Percentiles rank a stretch among this genome's conserved stretches.
phyloP scores from a whole-genome alignment of 2,888 invertebrate species.

The Agrypnus murinus region DNA sequence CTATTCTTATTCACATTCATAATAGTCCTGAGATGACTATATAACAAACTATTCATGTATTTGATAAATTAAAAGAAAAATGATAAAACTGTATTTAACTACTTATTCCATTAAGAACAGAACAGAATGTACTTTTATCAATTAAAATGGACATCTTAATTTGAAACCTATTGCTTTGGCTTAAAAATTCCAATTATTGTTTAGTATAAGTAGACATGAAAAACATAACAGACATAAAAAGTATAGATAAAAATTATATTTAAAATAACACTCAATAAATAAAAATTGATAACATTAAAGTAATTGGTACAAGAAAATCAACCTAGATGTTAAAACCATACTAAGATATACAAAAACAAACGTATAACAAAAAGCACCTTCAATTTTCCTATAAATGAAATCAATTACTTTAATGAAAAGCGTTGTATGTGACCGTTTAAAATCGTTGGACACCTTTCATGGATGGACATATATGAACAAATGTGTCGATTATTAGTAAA shows the following conservation, averaged over 20 bases:
- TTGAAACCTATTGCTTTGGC: slow-evolving; percentile 35
- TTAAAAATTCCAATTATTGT: not conserved
- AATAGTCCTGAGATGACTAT: slow-evolving; percentile 60
- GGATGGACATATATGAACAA: too few relatives aligned
- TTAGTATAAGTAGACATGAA: slow-evolving; percentile 31
- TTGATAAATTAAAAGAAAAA: slow-evolving; percentile 5
- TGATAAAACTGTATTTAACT: not conserved
- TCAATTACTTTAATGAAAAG: slow-evolving; percentile 27
- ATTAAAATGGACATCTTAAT: not conserved
- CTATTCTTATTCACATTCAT: slow-evolving; percentile 66
- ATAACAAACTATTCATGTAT: slow-evolving; percentile 28
- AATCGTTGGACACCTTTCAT: too few relatives aligned
- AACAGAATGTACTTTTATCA: not conserved
- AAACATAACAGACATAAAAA: slow-evolving; percentile 51
- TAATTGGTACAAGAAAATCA: slow-evolving; percentile 55
- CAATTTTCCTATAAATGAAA: not conserved
- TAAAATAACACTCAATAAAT: slow-evolving; percentile 62
- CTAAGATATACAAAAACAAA: slow-evolving; percentile 6
- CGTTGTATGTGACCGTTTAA: too few relatives aligned
- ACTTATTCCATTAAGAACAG: too few relatives aligned
- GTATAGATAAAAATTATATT: slow-evolving; percentile 59
- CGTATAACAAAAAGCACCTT: slow-evolving; percentile 7
- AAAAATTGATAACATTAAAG: slow-evolving; percentile 60
- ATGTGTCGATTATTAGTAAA: too few relatives aligned
- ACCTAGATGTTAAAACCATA: slow-evolving; percentile 42